phyloP scores from a whole-genome alignment of 2,113 vertebrate species.

The Centrocercus urophasianus region DNA sequence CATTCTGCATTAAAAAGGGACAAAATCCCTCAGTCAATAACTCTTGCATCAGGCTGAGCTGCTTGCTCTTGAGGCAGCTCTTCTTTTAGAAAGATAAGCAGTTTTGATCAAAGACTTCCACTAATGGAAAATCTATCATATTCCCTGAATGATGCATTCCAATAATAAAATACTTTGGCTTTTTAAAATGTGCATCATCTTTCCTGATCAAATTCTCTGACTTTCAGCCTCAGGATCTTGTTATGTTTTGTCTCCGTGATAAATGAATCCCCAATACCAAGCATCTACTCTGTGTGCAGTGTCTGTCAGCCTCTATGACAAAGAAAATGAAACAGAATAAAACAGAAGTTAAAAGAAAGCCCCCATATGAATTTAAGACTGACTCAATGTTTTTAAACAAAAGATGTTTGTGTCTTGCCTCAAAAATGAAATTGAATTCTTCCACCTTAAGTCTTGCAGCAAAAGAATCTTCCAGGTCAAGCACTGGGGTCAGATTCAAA shows the following conservation, averaged over 20 bases:
- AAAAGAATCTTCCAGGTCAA: not conserved
- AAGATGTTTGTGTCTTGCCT: not conserved
- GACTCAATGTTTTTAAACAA: not conserved
- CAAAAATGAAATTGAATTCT: not conserved
- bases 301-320: not conserved
- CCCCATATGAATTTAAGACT: not conserved
- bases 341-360: not conserved
- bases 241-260: slow-evolving; percentile 51
- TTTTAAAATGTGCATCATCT: slow-evolving; percentile 64
- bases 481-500: not conserved
- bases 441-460: not conserved
- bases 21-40: slow-evolving; percentile 19
- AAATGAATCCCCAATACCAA: slow-evolving; percentile 43
- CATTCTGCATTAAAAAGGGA: not conserved
- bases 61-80: slow-evolving; percentile 28
- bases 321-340: not conserved
- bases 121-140: slow-evolving; percentile 73
- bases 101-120: slow-evolving; percentile 61
- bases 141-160: slow-evolving; percentile 63
- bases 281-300: not conserved
- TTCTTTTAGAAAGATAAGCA: slow-evolving; percentile 35
- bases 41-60: slow-evolving; percentile 16
- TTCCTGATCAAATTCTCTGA: slow-evolving; percentile 63
- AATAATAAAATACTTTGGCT: slow-evolving; percentile 67
- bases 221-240: slow-evolving; percentile 50